Evolutionary conservation across 2,113 vertebrate species (phyloP).

Genomic region (Catharus fuscescens): DNA sequence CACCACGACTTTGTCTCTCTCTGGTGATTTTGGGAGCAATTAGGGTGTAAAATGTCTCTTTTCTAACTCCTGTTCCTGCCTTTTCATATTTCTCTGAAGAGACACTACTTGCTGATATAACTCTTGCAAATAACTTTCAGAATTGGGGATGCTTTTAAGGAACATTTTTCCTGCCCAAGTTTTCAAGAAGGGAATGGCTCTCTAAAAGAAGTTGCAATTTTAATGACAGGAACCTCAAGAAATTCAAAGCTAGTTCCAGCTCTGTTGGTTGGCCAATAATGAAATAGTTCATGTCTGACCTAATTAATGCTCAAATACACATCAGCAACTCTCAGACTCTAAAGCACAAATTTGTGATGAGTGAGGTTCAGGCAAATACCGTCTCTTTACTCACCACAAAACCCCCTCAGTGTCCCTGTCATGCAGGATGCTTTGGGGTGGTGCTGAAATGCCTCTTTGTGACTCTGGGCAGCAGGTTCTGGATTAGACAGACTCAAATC

Average conservation of each 20-base stretch:
- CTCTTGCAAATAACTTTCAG: not conserved
- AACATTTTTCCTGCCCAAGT: not conserved
- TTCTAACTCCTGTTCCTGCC: not conserved
- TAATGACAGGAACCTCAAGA: not conserved
- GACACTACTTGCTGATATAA: not conserved
- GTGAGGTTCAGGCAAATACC: not conserved
- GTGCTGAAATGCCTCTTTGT: not conserved
- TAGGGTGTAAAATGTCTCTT: not conserved
- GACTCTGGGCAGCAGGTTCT: not conserved
- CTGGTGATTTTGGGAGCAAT: not conserved
- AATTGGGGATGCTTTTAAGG: not conserved
- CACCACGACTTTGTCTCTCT: not conserved
- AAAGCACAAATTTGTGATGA: not conserved
- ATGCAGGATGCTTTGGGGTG: not conserved
- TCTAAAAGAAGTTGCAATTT: not conserved
- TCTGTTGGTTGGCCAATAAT: not conserved
- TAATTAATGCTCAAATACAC: not conserved
- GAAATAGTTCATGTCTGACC: not conserved
- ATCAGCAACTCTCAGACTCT: not conserved
- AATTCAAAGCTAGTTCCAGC: not conserved
- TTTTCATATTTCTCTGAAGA: not conserved
- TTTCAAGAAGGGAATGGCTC: not conserved
- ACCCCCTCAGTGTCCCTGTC: accelerated
- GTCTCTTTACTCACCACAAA: not conserved
- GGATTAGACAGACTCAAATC: not conserved